Base-by-base conservation (phyloP, 1,140 invertebrate genomes). In the Drosophila malerkotliana region DNA sequence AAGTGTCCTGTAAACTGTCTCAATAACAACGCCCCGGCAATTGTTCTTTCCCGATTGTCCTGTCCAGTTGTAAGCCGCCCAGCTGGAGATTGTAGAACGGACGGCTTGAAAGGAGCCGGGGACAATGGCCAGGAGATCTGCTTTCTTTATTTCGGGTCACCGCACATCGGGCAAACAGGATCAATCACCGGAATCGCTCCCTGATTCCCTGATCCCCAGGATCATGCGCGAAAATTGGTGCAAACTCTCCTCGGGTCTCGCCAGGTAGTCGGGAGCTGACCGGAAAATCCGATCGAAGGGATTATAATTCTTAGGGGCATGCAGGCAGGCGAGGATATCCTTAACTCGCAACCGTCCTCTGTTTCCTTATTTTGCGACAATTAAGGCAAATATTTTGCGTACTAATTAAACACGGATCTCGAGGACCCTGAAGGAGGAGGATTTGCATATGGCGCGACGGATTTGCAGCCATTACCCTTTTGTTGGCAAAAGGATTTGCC, bases 361-460 rank as follows among this genome's bases (percentile, higher is more conserved):
- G 5, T 47, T 53, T 39, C 51, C 51, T 24, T 37, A 56, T 66
- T 78, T 77, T 68, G 52, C 57, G 66, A 76, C 79, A 90, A 90
- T 90, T 90, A 87, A 69, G 84, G 77, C 88, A 90, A 90, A 90
- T 90, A 90, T 90, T 90, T 90, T 90, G 88, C 67, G 88, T 90
- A 88, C 83, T 90, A 90, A 90, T 90, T 90, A 85, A 88, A 77
- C 77, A 59, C 18, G 68, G 68, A 44, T 44, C 52, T 63, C 32
- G 52, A 57, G 41, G 9, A 34, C 4, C 39, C 37, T n/a, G 24
- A 14, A 7, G 61, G 41, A 37, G 53, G 15, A 47, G 76, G 18
- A 82, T 83, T 78, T 83, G 80, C 77, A 79, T 79, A 78, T 39
- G 41, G 59, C 47, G 52, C 72, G 57, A 41, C 69, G 84, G 79